Percentiles rank a stretch among this genome's conserved stretches.
Conservation (phyloP, 2,888 invertebrate genomes). For the Tachina fera region DNA sequence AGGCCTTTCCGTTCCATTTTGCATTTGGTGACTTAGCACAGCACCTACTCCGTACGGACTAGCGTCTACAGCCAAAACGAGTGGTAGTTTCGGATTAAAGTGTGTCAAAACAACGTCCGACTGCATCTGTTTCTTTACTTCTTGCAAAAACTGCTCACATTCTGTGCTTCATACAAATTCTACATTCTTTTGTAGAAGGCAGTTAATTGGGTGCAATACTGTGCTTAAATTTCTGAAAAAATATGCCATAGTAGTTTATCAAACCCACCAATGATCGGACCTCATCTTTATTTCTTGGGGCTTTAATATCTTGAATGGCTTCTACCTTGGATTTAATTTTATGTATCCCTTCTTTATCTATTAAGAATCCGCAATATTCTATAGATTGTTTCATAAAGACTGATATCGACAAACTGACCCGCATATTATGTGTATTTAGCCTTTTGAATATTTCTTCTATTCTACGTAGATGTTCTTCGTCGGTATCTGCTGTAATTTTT, state of each 20-base stretch:
- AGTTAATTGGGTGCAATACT: not conserved
- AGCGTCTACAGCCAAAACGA: too few relatives aligned
- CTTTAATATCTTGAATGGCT: not conserved
- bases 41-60: too few relatives aligned
- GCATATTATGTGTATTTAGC: not conserved
- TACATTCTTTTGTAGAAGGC: not conserved
- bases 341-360: not conserved
- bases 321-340: not conserved
- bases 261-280: slow-evolving; percentile 62
- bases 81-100: not conserved
- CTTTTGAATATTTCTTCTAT: slow-evolving; percentile 33
- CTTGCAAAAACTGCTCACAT: not conserved
- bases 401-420: not conserved
- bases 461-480: not conserved
- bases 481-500: not conserved
- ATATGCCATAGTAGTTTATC: slow-evolving; percentile 78
- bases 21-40: too few relatives aligned
- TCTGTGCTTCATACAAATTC: not conserved
- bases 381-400: too few relatives aligned
- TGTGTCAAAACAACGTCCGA: not conserved
- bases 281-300: not conserved
- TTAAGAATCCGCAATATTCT: not conserved
- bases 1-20: not conserved
- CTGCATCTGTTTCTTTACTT: not conserved
- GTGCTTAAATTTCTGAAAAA: slow-evolving; percentile 75